These are phyloP conservation scores for Cetoscarus ocellatus DNA, from an alignment of 2,797 vertebrate species.

Conservation along the genomic window DNA sequence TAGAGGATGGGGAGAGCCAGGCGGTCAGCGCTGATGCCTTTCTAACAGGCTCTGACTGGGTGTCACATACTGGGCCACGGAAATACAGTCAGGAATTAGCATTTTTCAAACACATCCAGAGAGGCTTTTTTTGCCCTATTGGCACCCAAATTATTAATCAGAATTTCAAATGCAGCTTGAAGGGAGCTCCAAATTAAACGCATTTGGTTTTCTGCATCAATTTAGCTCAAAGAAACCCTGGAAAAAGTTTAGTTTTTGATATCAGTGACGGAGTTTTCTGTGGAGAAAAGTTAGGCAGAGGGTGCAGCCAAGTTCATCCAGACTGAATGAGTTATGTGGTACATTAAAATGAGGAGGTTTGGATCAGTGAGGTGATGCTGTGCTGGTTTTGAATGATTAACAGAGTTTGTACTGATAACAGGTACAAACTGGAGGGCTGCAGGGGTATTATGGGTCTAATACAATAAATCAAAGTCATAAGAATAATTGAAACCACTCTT, in stretches of 20 bases:
- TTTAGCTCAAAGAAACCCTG: neutral
- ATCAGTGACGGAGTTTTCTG: neutral
- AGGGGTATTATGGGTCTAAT: too few species aligned
- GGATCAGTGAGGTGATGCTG: neutral
- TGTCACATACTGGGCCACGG: slow-evolving; percentile 46
- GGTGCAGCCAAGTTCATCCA: neutral
- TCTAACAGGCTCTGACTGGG: slow-evolving; percentile 53
- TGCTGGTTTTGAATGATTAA: neutral
- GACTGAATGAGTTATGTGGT: neutral
- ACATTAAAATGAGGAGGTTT: neutral
- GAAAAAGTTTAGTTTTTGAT: neutral
- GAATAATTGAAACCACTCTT: too few species aligned
- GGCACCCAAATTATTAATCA: slow-evolving; percentile 11
- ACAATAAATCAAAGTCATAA: too few species aligned
- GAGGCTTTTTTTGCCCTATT: slow-evolving; percentile 1
- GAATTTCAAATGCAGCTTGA: slow-evolving; percentile 1
- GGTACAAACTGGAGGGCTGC: too few species aligned
- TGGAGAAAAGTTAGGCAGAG: neutral
- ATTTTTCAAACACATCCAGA: slow-evolving; percentile 24
- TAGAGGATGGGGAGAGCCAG: slow-evolving; percentile 52
- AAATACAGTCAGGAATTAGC: slow-evolving; percentile 48
- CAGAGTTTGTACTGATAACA: neutral
- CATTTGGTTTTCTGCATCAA: slow-evolving; percentile 5
- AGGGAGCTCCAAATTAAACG: neutral
- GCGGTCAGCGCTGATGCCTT: slow-evolving; percentile 57